phyloP scores from a whole-genome alignment of 2,113 vertebrate genomes.

The Bucco capensis region DNA sequence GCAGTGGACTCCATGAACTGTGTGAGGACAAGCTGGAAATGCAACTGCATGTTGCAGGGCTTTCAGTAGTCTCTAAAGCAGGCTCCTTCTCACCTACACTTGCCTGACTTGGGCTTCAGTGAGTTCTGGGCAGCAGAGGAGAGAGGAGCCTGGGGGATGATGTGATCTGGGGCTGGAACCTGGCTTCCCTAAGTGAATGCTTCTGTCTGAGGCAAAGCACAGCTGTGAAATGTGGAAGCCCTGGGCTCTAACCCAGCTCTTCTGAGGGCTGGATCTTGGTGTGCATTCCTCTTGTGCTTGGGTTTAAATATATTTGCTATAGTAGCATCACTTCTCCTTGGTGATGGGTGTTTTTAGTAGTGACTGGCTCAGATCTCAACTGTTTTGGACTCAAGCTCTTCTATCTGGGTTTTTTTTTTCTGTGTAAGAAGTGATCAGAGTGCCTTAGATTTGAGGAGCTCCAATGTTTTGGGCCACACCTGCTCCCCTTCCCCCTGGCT shows the following conservation, averaged over 20 bases:
- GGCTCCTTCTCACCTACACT: accelerated
- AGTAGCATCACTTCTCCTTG: neutral
- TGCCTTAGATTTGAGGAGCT: neutral
- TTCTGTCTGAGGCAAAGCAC: neutral
- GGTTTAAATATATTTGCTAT: accelerated
- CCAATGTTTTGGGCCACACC: neutral
- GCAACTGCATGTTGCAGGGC: accelerated
- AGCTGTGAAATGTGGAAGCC: neutral
- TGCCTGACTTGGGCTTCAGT: accelerated
- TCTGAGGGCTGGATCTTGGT: neutral
- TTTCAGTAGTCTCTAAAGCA: accelerated
- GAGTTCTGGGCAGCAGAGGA: neutral
- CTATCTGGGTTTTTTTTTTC: neutral
- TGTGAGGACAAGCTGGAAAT: neutral
- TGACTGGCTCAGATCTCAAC: neutral
- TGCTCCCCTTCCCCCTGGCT: neutral
- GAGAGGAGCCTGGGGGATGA: neutral
- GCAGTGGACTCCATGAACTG: accelerated
- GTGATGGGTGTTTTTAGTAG: neutral
- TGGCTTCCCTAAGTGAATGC: accelerated
- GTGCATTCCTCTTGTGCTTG: neutral
- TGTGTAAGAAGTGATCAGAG: accelerated
- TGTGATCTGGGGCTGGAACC: too few species aligned
- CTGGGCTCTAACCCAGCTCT: neutral
- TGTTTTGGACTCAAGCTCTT: neutral